A percentile compares a stretch with the other conserved stretches of the same genome.
Evolutionary conservation across 2,888 invertebrate genomes (phyloP).

Genomic region (Tetranychus truncatus): DNA sequence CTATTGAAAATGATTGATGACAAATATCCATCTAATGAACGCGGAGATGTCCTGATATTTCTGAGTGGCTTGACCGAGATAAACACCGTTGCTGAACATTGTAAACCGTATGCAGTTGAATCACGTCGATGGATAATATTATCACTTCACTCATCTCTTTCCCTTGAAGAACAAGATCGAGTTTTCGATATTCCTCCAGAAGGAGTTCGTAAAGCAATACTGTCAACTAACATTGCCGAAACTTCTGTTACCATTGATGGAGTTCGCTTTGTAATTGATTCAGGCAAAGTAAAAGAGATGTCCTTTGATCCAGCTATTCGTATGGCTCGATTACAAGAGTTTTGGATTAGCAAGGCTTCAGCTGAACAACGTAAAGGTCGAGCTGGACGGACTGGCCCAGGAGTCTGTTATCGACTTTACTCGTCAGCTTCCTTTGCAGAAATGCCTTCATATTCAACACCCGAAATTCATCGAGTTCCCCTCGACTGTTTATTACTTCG

Average conservation of each 20-base stretch:
- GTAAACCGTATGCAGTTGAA: conserved; percentile 55
- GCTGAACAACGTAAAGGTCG: conserved; percentile 69
- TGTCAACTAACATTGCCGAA: conserved; percentile 93
- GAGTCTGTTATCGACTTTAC: conserved; percentile 69
- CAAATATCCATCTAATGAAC: conserved; percentile 62
- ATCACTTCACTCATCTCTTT: conserved; percentile 35
- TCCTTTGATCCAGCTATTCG: conserved; percentile 62
- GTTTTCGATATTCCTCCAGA: conserved; percentile 48
- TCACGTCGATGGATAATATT: conserved; percentile 67
- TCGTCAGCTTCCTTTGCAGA: conserved; percentile 48
- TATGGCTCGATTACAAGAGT: conserved; percentile 47
- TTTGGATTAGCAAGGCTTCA: conserved; percentile 74
- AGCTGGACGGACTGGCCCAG: conserved; percentile 64
- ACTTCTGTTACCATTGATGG: conserved; percentile 88
- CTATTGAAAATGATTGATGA: conserved; percentile 77
- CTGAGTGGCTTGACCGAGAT: conserved; percentile 88
- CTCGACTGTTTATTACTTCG: conserved; percentile 65
- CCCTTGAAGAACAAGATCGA: conserved; percentile 49
- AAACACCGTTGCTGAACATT: conserved; percentile 62
- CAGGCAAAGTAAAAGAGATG: conserved; percentile 76
- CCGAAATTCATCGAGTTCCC: conserved; percentile 70
- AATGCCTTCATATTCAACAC: conserved; percentile 53
- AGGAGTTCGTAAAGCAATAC: conserved; percentile 60
- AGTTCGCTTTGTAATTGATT: conserved; percentile 76
- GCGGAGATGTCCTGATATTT: conserved; percentile 86